Conservation (phyloP, 2,113 vertebrate genomes). For the Carollia perspicillata region DNA sequence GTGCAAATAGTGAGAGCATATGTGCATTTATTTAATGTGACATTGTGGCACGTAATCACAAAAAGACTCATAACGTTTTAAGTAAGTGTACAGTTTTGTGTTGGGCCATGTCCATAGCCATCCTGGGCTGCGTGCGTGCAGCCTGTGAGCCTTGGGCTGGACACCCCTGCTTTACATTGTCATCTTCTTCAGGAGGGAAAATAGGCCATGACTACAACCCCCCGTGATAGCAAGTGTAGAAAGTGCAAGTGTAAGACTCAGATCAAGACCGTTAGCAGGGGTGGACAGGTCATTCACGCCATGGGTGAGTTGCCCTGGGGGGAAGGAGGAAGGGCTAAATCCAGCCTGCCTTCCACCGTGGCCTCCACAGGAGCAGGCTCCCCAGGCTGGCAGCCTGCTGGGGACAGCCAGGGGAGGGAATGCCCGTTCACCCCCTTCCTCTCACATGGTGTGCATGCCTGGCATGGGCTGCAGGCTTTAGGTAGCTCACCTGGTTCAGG, state of each 20-base stretch:
- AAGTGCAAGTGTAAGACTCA: background rate
- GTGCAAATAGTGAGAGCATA: too few relatives aligned
- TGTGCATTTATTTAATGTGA: too few relatives aligned
- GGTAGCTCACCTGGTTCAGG: background rate
- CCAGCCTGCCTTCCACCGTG: background rate
- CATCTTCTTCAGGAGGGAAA: background rate
- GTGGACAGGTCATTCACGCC: background rate
- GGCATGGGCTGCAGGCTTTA: background rate
- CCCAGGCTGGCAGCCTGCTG: background rate
- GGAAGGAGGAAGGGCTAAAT: background rate
- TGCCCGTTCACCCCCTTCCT: background rate
- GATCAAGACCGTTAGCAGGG: background rate
- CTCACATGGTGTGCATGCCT: background rate
- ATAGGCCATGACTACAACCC: background rate
- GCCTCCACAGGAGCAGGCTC: background rate
- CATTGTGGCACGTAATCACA: too few relatives aligned
- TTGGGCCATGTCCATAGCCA: too few relatives aligned
- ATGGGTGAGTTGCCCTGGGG: background rate
- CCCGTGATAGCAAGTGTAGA: rapidly evolving
- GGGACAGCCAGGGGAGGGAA: background rate
- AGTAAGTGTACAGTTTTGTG: too few relatives aligned
- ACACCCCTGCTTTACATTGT: background rate
- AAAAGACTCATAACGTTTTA: too few relatives aligned
- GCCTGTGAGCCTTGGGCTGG: too few relatives aligned
- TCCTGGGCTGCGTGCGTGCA: too few relatives aligned